phyloP scores from a whole-genome alignment of 2,888 invertebrate genomes.

The Epirrhoe alternata region DNA sequence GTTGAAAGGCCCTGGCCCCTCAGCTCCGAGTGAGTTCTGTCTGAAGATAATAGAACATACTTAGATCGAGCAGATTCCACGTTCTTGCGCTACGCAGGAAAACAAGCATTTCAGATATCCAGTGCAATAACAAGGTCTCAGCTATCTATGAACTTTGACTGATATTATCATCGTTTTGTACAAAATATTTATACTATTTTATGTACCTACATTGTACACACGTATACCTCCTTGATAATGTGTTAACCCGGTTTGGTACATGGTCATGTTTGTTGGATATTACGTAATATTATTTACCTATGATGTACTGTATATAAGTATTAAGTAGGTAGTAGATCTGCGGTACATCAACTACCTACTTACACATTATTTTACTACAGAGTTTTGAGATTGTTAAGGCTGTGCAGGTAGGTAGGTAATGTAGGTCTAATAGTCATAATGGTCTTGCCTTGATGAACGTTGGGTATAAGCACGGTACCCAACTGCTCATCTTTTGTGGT shows the following conservation, averaged over 20 bases:
- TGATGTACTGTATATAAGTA: conserved; percentile 6
- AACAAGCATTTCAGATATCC: conserved; percentile 39
- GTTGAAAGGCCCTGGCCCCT: not conserved
- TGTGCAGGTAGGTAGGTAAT: too few relatives aligned
- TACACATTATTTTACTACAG: too few relatives aligned
- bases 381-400: not conserved
- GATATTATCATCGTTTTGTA: conserved; percentile 60
- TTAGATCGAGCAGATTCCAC: conserved; percentile 9
- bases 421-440: not conserved
- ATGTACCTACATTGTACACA: conserved; percentile 41
- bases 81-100: conserved; percentile 30
- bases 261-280: conserved; percentile 42
- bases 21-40: not conserved
- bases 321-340: not conserved
- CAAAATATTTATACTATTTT: conserved; percentile 68
- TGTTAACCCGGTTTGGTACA: conserved; percentile 58
- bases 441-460: not conserved
- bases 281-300: conserved; percentile 57
- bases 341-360: not conserved
- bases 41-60: conserved; percentile 10
- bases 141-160: conserved; percentile 74
- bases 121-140: conserved; percentile 63
- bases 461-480: not conserved
- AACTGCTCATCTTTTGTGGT: too few relatives aligned
- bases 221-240: conserved; percentile 51